Percentiles rank a stretch among this genome's conserved stretches.
These are phyloP conservation scores for Phoeniculus purpureus DNA, from an alignment of 2,797 vertebrate genomes.

Conservation along the genomic window DNA sequence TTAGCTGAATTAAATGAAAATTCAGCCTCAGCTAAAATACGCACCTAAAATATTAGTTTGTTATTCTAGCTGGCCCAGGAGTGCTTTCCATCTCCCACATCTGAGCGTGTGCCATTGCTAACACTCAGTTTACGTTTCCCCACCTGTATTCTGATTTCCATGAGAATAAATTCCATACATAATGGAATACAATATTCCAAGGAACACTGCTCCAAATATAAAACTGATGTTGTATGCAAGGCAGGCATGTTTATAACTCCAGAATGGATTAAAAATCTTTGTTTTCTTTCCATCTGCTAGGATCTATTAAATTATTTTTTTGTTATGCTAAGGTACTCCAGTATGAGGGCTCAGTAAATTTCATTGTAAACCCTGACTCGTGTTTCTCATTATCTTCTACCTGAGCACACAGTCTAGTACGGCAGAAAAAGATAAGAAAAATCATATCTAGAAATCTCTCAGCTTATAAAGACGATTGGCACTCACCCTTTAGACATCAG, in stretches of 20 bases:
- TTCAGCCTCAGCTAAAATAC: not conserved
- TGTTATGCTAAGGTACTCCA: not conserved
- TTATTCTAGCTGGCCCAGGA: not conserved
- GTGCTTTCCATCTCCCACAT: not conserved
- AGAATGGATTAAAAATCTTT: not conserved
- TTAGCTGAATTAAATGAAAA: not conserved
- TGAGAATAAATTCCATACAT: not conserved
- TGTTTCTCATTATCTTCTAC: constrained; percentile 7
- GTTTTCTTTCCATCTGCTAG: not conserved
- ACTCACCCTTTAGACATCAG: not conserved
- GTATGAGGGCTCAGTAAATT: not conserved
- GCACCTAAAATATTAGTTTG: not conserved
- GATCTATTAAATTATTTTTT: not conserved
- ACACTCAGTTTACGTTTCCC: not conserved
- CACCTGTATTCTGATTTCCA: not conserved
- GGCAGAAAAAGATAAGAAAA: not conserved
- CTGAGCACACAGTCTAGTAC: not conserved
- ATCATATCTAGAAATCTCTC: not conserved
- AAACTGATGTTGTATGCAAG: not conserved
- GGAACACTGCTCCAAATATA: not conserved
- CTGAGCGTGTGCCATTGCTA: not conserved
- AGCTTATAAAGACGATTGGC: not conserved
- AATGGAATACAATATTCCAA: not conserved
- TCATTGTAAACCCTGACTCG: not conserved
- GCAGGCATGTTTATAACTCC: not conserved